Evolutionary conservation across 2,888 invertebrate species (phyloP).

Genomic region (Quadroppia sp.): DNA sequence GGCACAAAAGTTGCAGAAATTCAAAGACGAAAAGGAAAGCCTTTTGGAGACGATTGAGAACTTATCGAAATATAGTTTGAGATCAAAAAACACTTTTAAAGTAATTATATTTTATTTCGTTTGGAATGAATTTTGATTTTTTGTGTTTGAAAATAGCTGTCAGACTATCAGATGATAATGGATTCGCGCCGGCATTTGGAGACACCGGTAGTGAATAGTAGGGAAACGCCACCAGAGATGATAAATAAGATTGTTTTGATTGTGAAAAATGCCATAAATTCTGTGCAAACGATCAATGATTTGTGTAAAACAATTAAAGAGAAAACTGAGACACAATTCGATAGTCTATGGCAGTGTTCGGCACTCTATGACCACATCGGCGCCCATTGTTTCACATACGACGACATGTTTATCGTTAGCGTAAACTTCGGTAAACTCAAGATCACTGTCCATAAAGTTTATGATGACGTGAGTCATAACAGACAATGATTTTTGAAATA

Average conservation of each 20-base stretch:
- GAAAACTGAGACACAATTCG: not conserved
- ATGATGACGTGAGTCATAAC: conserved; percentile 5
- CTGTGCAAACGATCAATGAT: not conserved
- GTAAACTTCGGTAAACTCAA: not conserved
- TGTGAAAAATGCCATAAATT: not conserved
- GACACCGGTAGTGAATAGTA: not conserved
- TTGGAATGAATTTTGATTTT: not conserved
- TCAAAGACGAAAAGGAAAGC: not conserved
- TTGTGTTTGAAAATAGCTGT: not conserved
- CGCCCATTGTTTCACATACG: conserved; percentile 9
- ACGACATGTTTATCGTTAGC: conserved; percentile 29
- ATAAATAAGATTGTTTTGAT: not conserved
- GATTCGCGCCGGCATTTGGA: not conserved
- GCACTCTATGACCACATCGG: conserved; percentile 12
- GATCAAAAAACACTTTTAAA: not conserved
- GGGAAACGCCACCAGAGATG: not conserved
- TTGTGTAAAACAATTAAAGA: not conserved
- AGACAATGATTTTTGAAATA: not conserved
- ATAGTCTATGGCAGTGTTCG: conserved; percentile 23
- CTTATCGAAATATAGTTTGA: not conserved
- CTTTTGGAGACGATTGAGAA: conserved; percentile 4
- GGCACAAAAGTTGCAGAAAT: not conserved
- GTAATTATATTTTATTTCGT: not conserved
- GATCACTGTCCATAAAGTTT: conserved; percentile 32
- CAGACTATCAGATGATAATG: not conserved